These are phyloP conservation scores for Lepisosteus oculatus DNA, from an alignment of 2,113 vertebrate species.

Conservation along the genomic window DNA sequence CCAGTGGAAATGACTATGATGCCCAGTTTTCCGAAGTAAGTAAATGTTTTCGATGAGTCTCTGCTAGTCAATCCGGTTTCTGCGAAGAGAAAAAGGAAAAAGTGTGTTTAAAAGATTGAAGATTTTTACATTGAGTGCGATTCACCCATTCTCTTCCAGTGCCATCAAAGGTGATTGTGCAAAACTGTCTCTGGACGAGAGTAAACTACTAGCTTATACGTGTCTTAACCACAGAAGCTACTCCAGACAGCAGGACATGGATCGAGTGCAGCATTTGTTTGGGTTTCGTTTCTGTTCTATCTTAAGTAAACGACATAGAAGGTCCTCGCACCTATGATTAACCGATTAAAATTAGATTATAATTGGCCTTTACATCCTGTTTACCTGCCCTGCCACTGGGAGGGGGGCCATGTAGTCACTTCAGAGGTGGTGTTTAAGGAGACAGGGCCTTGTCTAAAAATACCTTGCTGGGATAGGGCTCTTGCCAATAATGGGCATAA, in stretches of 20 bases:
- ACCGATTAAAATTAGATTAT: slow-evolving; percentile 30
- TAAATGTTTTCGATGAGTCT: no score
- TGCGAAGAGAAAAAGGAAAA: no score
- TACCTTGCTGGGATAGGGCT: slow-evolving; percentile 11
- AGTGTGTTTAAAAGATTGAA: no score
- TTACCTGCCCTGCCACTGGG: slow-evolving; percentile 22
- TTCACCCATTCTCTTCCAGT: no score
- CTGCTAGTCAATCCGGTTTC: no score
- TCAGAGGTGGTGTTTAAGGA: slow-evolving; percentile 15
- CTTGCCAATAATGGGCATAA: slow-evolving; percentile 25
- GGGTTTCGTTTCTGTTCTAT: slow-evolving; percentile 6
- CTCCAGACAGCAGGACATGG: background rate
- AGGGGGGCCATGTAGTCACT: slow-evolving; percentile 22
- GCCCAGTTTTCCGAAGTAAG: no score
- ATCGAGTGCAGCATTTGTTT: background rate
- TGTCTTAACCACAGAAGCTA: no score
- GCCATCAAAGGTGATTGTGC: no score
- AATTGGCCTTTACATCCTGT: slow-evolving; percentile 26
- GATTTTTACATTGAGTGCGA: no score
- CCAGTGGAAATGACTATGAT: no score
- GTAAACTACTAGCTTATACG: no score
- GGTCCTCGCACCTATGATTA: slow-evolving; percentile 27
- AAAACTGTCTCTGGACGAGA: no score
- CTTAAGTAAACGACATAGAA: slow-evolving; percentile 19
- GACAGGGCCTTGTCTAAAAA: slow-evolving; percentile 22